Base-by-base conservation (phyloP, 2,888 invertebrate species). In the Thymelicus acteon region DNA sequence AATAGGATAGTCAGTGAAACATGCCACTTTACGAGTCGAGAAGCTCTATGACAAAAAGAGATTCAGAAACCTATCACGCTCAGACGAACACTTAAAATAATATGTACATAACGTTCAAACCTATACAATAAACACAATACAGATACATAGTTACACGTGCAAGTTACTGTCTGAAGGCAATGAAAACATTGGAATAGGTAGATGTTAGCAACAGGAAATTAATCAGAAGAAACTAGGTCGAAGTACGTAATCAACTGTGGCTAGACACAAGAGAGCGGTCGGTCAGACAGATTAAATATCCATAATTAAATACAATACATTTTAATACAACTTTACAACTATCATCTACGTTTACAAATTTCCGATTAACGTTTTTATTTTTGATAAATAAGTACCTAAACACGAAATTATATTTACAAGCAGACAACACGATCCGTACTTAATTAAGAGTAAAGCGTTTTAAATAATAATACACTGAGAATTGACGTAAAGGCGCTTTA, bases 381-480 rank as follows among this genome's bases (percentile, higher is more conserved):
- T 87, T 89, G 87, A 73, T 91, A 79, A 91, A 93, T 93, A 93
- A 93, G 92, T 93, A 93, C 92, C 91, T 92, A 91, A 92, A 93
- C 90, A 92, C 87, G 88, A 88, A 85, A 89, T 88, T 89, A 91
- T 93, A 93, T 93, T 92, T 93, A 93, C 93, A 93, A 92, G 93
- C 93, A 88, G 84, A 90, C 91, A 92, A 92, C 90, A 88, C 86
- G 87, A 90, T 89, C 83, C 87, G 84, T 89, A 90, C 91, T 91
- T 89, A 87, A 84, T 80, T 81, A 89, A 89, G 83, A 89, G 81
- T 92, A 87, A 93, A 93, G 93, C 93, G 86, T 91, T 87, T 91
- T 93, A 92, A 93, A 93, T 92, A 89, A 92, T 92, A 92, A 93
- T 92, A 93, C 93, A 93, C 93, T 92, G 93, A 93, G 93, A 93